Percentiles rank a stretch among this genome's conserved stretches.
Conservation (phyloP, 2,888 invertebrate species). For the Xylota segnis region DNA sequence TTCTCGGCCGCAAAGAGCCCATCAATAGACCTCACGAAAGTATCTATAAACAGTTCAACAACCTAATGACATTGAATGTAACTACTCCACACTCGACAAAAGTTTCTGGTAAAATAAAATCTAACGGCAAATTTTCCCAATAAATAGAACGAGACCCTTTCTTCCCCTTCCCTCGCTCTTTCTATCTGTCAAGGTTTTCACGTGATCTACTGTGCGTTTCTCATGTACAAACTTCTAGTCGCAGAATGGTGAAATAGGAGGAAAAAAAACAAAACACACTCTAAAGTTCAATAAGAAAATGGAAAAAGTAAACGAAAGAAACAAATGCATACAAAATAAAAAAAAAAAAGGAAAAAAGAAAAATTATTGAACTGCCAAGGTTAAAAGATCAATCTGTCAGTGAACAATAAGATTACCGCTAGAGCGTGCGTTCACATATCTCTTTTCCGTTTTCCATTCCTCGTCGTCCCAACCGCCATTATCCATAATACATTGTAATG, state of each 20-base stretch:
- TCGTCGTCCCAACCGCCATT: not conserved
- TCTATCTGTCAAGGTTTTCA: not conserved
- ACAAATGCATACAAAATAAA: constrained; percentile 34
- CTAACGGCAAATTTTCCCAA: constrained; percentile 51
- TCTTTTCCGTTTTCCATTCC: constrained; percentile 33
- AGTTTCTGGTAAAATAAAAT: constrained; percentile 35
- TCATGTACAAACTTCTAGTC: constrained; percentile 13
- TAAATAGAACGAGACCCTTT: constrained; percentile 46
- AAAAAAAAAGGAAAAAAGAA: constrained; percentile 2
- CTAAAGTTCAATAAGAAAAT: constrained; percentile 9
- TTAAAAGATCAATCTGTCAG: constrained; percentile 73
- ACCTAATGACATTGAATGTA: constrained; percentile 46
- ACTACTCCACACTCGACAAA: not conserved
- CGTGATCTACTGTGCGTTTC: constrained; percentile 25
- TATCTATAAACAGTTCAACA: constrained; percentile 59
- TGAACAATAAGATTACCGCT: constrained; percentile 74
- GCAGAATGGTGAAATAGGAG: constrained; percentile 22
- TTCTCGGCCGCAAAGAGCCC: constrained; percentile 27
- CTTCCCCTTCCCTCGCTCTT: not conserved
- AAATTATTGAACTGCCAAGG: constrained; percentile 64
- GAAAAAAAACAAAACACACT: constrained; percentile 35
- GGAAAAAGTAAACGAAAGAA: not conserved
- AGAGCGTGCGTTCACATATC: constrained; percentile 65
- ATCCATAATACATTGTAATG: constrained; percentile 47
- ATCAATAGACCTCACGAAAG: constrained; percentile 41